Evolutionary conservation across 2,113 vertebrate genomes (phyloP).

Genomic region (Aviceda subcristata): DNA sequence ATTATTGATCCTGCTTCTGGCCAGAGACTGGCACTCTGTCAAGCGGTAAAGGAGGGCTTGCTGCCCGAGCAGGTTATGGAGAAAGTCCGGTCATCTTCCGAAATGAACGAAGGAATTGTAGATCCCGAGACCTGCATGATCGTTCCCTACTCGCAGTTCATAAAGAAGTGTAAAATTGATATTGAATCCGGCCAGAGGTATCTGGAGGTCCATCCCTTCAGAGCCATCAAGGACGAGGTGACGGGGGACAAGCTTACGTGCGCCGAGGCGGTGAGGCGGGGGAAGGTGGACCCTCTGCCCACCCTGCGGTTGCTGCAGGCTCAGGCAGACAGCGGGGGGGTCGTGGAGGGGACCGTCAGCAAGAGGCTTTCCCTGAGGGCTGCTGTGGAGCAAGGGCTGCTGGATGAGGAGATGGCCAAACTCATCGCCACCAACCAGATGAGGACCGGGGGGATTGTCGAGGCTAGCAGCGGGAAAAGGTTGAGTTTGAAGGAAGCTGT

Average conservation of each 20-base stretch:
- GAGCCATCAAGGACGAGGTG: conserved; percentile 70
- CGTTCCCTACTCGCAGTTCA: conserved; percentile 84
- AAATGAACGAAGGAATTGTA: conserved; percentile 71
- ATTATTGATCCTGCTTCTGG: conserved; percentile 71
- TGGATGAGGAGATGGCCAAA: conserved; percentile 77
- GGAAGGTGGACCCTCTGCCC: conserved; percentile 76
- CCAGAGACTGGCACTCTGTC: conserved; percentile 72
- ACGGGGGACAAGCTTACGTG: conserved; percentile 60
- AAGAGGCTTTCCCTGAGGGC: conserved; percentile 75
- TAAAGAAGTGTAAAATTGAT: conserved; percentile 90
- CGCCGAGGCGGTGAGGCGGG: conserved; percentile 73
- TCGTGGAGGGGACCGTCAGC: conserved; percentile 80
- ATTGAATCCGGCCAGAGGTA: conserved; percentile 88
- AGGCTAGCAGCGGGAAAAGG: conserved; percentile 65
- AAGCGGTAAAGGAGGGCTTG: conserved; percentile 74
- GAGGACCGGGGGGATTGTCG: conserved; percentile 78
- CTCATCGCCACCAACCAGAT: conserved; percentile 80
- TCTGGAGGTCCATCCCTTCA: conserved; percentile 83
- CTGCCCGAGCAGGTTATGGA: conserved; percentile 59
- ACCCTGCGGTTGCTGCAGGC: conserved; percentile 80
- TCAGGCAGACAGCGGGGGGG: conserved; percentile 84
- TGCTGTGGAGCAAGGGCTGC: conserved; percentile 74
- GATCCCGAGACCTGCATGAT: conserved; percentile 79
- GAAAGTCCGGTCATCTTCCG: conserved; percentile 63
- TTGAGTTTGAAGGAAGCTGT: conserved; percentile 76